Base-by-base conservation (phyloP, 1,140 invertebrate genomes). In the Drosophila cardini region DNA sequence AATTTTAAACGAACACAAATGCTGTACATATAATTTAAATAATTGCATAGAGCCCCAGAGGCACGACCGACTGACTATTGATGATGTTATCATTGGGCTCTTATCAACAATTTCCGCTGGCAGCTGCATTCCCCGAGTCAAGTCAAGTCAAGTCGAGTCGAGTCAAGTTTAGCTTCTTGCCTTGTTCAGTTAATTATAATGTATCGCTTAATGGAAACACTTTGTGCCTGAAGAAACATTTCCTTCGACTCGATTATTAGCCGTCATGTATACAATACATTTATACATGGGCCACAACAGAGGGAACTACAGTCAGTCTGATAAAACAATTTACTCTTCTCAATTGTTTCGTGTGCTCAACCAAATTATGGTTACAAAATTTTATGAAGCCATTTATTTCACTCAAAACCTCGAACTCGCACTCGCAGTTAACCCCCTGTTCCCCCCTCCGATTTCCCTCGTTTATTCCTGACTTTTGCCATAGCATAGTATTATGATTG, bases 331-430 rank as follows among this genome's bases (percentile, higher is more conserved):
- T 85, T 81, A 64, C 74, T 72, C 58, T 53, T 18, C 56, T 45
- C 73, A 75, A 53, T 45, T 72, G 56, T 40, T 42, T 53, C 34
- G 70, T 68, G 70, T 68, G 70, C 55, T 64, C 52, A 55, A 11
- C 45, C 62, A 82, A 85, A 85, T 85, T 65, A 85, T 82, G 82
- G 82, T 85, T 87, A 87, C 83, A 89, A 86, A 86, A 89, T 86
- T 89, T 86, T 89, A 86, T 86, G 84, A 89, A 86, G 84, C 83
- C 80, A 86, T 86, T 86, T 89, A 86, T 86, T 87, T 89, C 83
- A 89, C 83, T 86, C 83, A 80, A 61, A 56, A 48, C 26, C 68
- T 46, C 7, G 36, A 30, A 55, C 68, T 46, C 7, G 36, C 38
- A 55, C 60, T 55, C 32, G 72, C 48, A 52, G 48, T 18, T 16